Percentiles rank a stretch among this genome's conserved stretches.
These are phyloP conservation scores for Montipora sp. DNA, from an alignment of 64 coral and sea anemone genomes.

Conservation along the genomic window DNA sequence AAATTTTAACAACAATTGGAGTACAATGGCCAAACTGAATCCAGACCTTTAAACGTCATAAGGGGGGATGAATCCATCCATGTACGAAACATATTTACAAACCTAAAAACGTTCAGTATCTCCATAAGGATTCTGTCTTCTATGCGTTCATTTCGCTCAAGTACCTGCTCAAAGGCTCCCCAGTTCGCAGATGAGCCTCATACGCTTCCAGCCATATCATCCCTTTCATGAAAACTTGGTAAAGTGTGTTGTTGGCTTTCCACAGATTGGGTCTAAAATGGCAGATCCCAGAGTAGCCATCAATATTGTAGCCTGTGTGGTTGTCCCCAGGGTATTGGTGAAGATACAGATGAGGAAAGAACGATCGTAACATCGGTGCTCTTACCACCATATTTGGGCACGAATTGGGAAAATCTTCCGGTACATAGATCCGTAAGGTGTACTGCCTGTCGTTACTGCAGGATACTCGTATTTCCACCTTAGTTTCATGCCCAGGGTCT, in stretches of 20 bases:
- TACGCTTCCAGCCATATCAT: conserved; percentile 82
- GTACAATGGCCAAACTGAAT: too few relatives aligned
- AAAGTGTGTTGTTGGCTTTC: conserved; percentile 46
- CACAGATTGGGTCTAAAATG: conserved; percentile 53
- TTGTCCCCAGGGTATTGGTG: neutral
- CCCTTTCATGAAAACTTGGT: conserved; percentile 84
- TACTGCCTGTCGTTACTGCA: conserved; percentile 34
- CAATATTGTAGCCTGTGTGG: conserved; percentile 26
- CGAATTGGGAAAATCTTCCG: conserved; percentile 41
- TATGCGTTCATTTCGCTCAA: conserved; percentile 51
- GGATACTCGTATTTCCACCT: conserved; percentile 58
- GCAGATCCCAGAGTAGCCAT: conserved; percentile 65
- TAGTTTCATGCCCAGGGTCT: conserved; percentile 39
- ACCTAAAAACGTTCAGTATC: neutral
- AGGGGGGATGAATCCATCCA: too few relatives aligned
- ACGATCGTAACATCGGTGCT: conserved; percentile 17
- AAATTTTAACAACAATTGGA: too few relatives aligned
- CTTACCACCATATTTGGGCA: conserved; percentile 66
- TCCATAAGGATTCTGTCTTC: neutral
- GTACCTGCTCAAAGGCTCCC: conserved; percentile 54
- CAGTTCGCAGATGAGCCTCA: conserved; percentile 64
- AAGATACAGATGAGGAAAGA: neutral
- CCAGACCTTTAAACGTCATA: too few relatives aligned
- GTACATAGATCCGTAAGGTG: conserved; percentile 23
- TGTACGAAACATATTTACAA: neutral